Evolutionary conservation across 37 sponge, comb jelly and placozoan species (phyloP).

Genomic region (Axinella damicornis): DNA sequence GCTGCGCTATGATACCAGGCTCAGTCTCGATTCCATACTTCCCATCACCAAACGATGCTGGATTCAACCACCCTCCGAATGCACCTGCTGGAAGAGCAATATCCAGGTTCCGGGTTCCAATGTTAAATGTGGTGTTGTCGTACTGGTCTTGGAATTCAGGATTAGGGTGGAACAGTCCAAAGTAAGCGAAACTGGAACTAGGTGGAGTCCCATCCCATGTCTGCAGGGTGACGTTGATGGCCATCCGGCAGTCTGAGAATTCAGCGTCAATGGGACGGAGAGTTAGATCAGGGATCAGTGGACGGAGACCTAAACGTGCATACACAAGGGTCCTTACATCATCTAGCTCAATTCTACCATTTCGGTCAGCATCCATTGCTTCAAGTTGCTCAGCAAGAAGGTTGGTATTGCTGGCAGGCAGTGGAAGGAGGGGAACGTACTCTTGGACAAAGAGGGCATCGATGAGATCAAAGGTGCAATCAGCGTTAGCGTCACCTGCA

Average conservation of each 20-base stretch:
- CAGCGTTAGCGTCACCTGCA: slow-evolving; percentile 65
- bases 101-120: slow-evolving; percentile 33
- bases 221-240: slow-evolving; percentile 63
- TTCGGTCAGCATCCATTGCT: slow-evolving; percentile 75
- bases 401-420: background rate
- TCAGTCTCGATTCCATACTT: slow-evolving; percentile 44
- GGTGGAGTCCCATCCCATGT: background rate
- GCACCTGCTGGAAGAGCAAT: slow-evolving; percentile 16
- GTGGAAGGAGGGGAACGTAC: background rate
- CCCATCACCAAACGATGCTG: slow-evolving; percentile 59
- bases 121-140: slow-evolving; percentile 38
- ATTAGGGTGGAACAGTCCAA: slow-evolving; percentile 58
- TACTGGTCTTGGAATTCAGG: slow-evolving; percentile 51
- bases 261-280: slow-evolving; percentile 55
- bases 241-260: slow-evolving; percentile 63
- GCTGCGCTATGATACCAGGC: slow-evolving; percentile 33
- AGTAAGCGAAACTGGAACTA: slow-evolving; percentile 30
- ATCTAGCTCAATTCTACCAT: slow-evolving; percentile 43
- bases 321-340: slow-evolving; percentile 56
- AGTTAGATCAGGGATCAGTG: slow-evolving; percentile 46
- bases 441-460: slow-evolving; percentile 54
- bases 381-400: slow-evolving; percentile 37
- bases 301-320: slow-evolving; percentile 41
- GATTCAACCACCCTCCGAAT: slow-evolving; percentile 76
- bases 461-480: slow-evolving; percentile 67